A percentile compares a stretch with the other conserved stretches of the same genome.
Conservation (phyloP, 1,140 invertebrate species). For the Akabosia matsudoensis region DNA sequence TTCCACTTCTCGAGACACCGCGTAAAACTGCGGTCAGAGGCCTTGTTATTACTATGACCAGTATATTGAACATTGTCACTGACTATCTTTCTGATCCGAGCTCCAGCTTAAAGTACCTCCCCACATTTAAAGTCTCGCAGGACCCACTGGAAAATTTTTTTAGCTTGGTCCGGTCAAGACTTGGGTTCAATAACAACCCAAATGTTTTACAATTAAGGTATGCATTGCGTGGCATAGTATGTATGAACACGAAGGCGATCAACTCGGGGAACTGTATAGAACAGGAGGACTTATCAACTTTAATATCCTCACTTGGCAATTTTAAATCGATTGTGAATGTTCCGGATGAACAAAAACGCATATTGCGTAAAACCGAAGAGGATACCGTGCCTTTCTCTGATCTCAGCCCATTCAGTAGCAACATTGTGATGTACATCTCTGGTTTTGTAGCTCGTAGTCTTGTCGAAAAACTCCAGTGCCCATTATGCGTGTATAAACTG, state of each 20-base stretch:
- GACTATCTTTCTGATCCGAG: neutral
- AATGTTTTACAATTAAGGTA: neutral
- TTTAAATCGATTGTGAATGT: neutral
- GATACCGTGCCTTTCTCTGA: too few species aligned
- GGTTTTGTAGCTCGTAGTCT: neutral
- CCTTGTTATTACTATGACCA: conserved; percentile 44
- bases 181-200: conserved; percentile 52
- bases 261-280: neutral
- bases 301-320: neutral
- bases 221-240: neutral
- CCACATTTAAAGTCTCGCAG: conserved; percentile 50
- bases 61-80: neutral
- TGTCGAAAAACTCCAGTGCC: neutral
- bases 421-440: neutral
- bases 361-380: neutral
- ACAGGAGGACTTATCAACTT: neutral
- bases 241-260: neutral
- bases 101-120: conserved; percentile 20
- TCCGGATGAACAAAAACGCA: neutral
- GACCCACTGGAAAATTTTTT: conserved; percentile 54
- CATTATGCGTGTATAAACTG: neutral
- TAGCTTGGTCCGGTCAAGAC: conserved; percentile 47
- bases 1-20: too few species aligned
- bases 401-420: neutral
- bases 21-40: conserved; percentile 47